Evolutionary conservation across 1,140 invertebrate genomes (phyloP), one percentile per base, ranked within the genome.

Genomic region (Drosophila nebulosa): DNA sequence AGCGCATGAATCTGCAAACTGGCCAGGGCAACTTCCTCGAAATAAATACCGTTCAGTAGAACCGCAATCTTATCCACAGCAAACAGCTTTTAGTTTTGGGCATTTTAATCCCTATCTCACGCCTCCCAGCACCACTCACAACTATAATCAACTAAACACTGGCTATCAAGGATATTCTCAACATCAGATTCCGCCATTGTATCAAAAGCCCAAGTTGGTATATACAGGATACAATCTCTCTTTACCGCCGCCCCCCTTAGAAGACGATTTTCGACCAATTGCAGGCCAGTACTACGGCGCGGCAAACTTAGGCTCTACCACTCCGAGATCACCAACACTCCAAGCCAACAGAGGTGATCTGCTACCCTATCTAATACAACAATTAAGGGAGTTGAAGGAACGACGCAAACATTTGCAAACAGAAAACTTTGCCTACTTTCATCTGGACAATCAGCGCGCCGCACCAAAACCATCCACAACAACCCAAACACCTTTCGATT

Each of bases 381-480:
- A 90, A 52, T 59, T 91, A 0, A 88, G 79, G 26, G 78, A 90
- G 3, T 46, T 90, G 0, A 90, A 91, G 22, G 83, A 90, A 59
- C 75, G 78, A 32, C 65, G 89, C 1, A 91, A 90, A 24, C 74
- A 90, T 32, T n/a, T 89, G 36, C 84, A 90, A 35, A 53, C 75
- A 1, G 86, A 90, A 55, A 91, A 91, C 46, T 91, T 90, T 63
- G 79, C 89, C 1, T 91, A 91, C 36, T 91, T 91, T 51, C 91
- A 91, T 59, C 64, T 91, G 52, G 90, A 90, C 14, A 91, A 90
- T 64, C 74, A 89, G 51, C 75, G 74, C 0, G 52, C 79, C 3
- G 21, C 35, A 6, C 76, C 67, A 0, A 26, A 30, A 0, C 42
- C 46, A 18, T 39, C 16, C 24, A 74, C 76, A 21, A 59, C 80